Conservation (phyloP, 2,888 invertebrate species). For the Andrena minutula region DNA sequence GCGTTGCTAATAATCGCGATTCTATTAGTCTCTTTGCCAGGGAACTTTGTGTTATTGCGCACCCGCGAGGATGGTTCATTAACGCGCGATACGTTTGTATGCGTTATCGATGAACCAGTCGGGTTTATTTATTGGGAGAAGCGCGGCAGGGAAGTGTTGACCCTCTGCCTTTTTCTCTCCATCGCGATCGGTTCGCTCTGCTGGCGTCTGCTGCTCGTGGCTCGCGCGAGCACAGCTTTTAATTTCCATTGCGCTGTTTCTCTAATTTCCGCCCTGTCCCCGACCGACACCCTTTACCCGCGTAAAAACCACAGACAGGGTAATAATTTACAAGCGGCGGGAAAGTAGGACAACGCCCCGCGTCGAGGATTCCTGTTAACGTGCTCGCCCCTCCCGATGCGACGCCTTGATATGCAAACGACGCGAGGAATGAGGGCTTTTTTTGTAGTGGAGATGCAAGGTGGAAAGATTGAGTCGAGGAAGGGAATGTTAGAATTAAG, state of each 20-base stretch:
- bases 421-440: background rate
- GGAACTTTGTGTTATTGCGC: conserved; percentile 29
- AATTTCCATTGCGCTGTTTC: conserved; percentile 52
- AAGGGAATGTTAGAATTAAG: background rate
- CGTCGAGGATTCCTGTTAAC: conserved; percentile 5
- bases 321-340: conserved; percentile 56
- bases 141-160: conserved; percentile 13
- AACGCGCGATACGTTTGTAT: conserved; percentile 24
- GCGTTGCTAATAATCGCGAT: background rate
- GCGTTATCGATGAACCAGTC: conserved; percentile 29
- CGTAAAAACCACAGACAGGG: conserved; percentile 17
- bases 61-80: conserved; percentile 47
- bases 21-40: background rate
- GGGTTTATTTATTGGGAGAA: conserved; percentile 38
- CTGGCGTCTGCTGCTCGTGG: background rate
- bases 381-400: background rate
- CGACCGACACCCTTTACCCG: background rate
- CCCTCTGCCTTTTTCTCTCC: background rate
- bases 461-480: conserved; percentile 26
- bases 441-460: background rate
- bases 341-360: conserved; percentile 26
- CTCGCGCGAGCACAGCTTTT: conserved; percentile 40
- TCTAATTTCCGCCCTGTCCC: conserved; percentile 50
- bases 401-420: conserved; percentile 31
- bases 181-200: background rate